A percentile compares a stretch with the other conserved stretches of the same genome.
phyloP scores from a whole-genome alignment of 2,113 vertebrate species.

The Catharus fuscescens region DNA sequence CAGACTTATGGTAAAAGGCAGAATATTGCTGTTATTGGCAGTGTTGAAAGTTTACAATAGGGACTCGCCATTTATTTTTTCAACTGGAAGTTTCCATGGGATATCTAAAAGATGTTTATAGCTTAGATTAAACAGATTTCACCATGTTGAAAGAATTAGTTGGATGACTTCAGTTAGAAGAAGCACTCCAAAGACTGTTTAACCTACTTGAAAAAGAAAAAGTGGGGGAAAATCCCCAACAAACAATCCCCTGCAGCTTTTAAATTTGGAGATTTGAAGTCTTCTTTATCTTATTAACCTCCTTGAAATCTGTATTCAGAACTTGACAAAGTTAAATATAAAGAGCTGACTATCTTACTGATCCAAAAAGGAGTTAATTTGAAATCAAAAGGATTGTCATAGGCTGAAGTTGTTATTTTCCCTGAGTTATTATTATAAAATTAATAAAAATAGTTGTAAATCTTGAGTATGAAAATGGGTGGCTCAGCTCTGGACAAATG shows the following conservation, averaged over 20 bases:
- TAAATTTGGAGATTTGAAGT: not conserved
- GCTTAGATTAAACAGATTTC: not conserved
- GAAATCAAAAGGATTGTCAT: not conserved
- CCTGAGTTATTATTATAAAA: not conserved
- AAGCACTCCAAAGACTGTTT: not conserved
- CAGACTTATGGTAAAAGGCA: not conserved
- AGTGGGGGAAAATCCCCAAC: fast-evolving
- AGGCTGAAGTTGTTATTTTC: not conserved
- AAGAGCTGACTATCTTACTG: not conserved
- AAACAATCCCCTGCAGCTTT: fast-evolving
- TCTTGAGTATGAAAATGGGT: not conserved
- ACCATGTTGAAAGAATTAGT: not conserved
- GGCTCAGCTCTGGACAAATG: not conserved
- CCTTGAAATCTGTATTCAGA: not conserved
- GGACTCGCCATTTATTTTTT: constrained; percentile 9
- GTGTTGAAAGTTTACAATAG: not conserved
- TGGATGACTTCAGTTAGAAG: not conserved
- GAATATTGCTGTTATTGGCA: not conserved
- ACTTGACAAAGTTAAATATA: not conserved
- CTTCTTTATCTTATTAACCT: not conserved
- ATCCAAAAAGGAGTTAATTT: not conserved
- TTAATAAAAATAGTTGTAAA: not conserved
- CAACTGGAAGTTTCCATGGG: not conserved
- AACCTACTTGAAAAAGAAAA: not conserved
- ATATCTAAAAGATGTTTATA: not conserved